Conservation (phyloP, 2,888 invertebrate species). For the Drosophila basisetae region DNA sequence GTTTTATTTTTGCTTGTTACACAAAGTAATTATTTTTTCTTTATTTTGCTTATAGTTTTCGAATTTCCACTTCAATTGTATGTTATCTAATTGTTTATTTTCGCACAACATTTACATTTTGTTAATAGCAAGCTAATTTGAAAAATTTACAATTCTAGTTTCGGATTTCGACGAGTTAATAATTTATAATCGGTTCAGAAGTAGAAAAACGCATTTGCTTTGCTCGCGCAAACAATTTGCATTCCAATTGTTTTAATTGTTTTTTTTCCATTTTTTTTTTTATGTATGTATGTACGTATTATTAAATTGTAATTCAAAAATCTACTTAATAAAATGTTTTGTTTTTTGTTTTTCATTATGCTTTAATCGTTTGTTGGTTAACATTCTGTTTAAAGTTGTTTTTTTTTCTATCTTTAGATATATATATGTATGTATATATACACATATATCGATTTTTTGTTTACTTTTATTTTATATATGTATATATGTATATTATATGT, state of each 20-base stretch:
- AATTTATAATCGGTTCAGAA: constrained; percentile 8
- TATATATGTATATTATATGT: constrained; percentile 54
- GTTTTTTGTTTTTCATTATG: constrained; percentile 27
- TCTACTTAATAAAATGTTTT: constrained; percentile 81
- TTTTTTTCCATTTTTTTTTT: constrained; percentile 8
- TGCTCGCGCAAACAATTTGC: background rate
- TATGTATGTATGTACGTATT: constrained; percentile 49
- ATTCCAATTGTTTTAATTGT: constrained; percentile 22
- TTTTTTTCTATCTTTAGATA: constrained; percentile 37
- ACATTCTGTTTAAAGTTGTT: constrained; percentile 61
- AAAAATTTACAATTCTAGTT: constrained; percentile 65
- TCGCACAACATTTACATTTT: constrained; percentile 65
- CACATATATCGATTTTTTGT: constrained; percentile 27
- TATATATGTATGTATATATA: constrained; percentile 26
- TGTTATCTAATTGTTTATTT: constrained; percentile 39
- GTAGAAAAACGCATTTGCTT: constrained; percentile 60
- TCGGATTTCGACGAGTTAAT: constrained; percentile 26
- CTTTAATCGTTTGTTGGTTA: constrained; percentile 63
- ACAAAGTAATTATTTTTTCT: constrained; percentile 8
- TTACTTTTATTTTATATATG: constrained; percentile 39
- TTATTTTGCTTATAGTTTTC: background rate
- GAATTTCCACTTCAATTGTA: constrained; percentile 18
- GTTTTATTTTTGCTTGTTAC: constrained; percentile 24
- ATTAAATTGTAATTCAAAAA: constrained; percentile 74
- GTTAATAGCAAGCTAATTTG: constrained; percentile 55